phyloP scores from a whole-genome alignment of 2,888 invertebrate genomes.

The Tupiocoris notatus region DNA sequence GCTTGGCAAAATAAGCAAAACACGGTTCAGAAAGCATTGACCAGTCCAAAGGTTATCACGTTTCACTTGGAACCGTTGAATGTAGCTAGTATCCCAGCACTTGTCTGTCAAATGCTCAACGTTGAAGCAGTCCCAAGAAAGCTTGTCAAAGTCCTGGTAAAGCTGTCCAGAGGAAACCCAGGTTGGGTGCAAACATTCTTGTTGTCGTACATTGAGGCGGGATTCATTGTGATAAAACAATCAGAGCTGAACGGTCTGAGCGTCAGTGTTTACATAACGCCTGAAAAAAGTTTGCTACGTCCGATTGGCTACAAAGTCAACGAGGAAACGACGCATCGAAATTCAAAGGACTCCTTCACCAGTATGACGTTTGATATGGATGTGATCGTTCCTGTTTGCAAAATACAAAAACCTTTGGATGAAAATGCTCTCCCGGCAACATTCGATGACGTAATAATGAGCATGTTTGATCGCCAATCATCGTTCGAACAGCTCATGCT shows the following conservation, averaged over 20 bases:
- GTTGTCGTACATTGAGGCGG: slow-evolving; percentile 44
- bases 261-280: slow-evolving; percentile 28
- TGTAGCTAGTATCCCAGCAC: slow-evolving; percentile 55
- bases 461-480: slow-evolving; percentile 55
- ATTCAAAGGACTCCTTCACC: neutral
- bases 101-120: slow-evolving; percentile 64
- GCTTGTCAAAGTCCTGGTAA: slow-evolving; percentile 54
- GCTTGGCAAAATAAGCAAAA: slow-evolving; percentile 41
- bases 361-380: neutral
- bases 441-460: slow-evolving; percentile 50
- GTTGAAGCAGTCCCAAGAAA: slow-evolving; percentile 60
- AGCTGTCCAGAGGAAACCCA: slow-evolving; percentile 48
- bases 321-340: neutral
- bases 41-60: slow-evolving; percentile 21
- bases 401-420: slow-evolving; percentile 37
- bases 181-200: slow-evolving; percentile 49
- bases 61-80: slow-evolving; percentile 55
- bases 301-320: neutral
- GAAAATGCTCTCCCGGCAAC: slow-evolving; percentile 45
- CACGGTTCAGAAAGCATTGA: slow-evolving; percentile 29
- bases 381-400: slow-evolving; percentile 37
- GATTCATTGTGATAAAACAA: slow-evolving; percentile 36
- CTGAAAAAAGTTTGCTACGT: slow-evolving; percentile 32
- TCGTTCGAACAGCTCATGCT: slow-evolving; percentile 62
- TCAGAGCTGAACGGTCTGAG: slow-evolving; percentile 25